Base-by-base conservation (phyloP, 2,797 vertebrate species). In the Erpetoichthys calabaricus region DNA sequence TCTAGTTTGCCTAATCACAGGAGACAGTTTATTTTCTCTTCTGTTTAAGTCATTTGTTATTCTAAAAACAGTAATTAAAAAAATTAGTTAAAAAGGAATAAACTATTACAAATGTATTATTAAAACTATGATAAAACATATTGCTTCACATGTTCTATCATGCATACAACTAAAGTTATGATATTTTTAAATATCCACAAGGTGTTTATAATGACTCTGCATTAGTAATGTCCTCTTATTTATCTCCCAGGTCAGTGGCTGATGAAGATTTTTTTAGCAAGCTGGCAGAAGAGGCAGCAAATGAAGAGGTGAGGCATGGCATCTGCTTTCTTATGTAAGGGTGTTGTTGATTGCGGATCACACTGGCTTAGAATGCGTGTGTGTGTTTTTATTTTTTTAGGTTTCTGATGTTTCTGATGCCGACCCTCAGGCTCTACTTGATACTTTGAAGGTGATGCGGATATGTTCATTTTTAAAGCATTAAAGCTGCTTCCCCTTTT, bases 341-440 rank as follows among this genome's bases (percentile, higher is more conserved):
- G 3, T 10, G 4, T 45, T n/a, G 8, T 57, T 25, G 6, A n/a
- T 46, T 2, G 8, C 9, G 7, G 43, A 41, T n/a, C 10, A 8
- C 5, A 7, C n/a, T 54, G 4, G 25, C 3, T 9, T 5, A 5
- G 10, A n/a, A 9, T 52, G 1, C 9, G 52, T 7, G 7, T 45
- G 45, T 43, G 51, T 65, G 45, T 61, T 3, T 3, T 44, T 56
- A 57, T 8, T 51, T 8, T 41, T 5, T n/a, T 62, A 93, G 91
- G 77, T 68, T 44, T 87, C 86, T 0, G 81, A 89, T 10, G 51
- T 82, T n/a, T 92, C 89, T 0, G 80, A 81, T 0, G 76, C 75
- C 51, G 87, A 90, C 66, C 80, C 82, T 0, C 69, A 65, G 45
- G 86, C 78, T 58, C 60, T 92, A 42, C 66, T 92, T 44, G 80